phyloP scores from a whole-genome alignment of 2,888 invertebrate species.

The Laothoe populi region DNA sequence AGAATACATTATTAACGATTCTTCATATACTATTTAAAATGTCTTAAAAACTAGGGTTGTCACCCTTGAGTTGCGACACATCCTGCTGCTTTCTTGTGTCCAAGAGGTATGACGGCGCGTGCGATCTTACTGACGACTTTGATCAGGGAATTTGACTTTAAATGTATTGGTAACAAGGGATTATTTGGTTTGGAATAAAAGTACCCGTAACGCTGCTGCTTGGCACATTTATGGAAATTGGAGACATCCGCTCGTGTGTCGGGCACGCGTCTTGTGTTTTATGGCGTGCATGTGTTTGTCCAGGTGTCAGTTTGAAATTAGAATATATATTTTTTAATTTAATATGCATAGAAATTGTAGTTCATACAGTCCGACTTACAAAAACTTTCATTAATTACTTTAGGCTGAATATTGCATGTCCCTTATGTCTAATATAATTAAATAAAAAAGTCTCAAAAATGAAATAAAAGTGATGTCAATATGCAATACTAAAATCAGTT shows the following conservation, averaged over 20 bases:
- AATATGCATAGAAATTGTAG: neutral
- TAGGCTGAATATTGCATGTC: too few species aligned
- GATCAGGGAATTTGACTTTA: constrained; percentile 33
- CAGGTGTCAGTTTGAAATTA: constrained; percentile 55
- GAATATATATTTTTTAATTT: constrained; percentile 29
- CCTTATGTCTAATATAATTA: too few species aligned
- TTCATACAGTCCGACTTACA: neutral
- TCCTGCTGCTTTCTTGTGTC: constrained; percentile 54
- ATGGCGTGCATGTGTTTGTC: constrained; percentile 54
- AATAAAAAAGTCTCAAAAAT: too few species aligned
- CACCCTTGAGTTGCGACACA: constrained; percentile 67
- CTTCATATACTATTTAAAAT: constrained; percentile 39
- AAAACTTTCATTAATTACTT: neutral
- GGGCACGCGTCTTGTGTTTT: constrained; percentile 63
- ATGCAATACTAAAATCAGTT: too few species aligned
- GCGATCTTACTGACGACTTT: constrained; percentile 39
- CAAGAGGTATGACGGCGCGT: constrained; percentile 66
- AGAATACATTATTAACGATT: neutral
- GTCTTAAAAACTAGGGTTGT: constrained; percentile 62
- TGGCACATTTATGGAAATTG: constrained; percentile 64
- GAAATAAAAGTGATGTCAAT: too few species aligned
- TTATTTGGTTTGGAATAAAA: constrained; percentile 29
- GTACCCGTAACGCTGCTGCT: constrained; percentile 28
- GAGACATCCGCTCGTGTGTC: constrained; percentile 77
- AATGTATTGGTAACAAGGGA: constrained; percentile 35